These are phyloP conservation scores for Philonicus albiceps DNA, from an alignment of 2,888 invertebrate genomes.

Conservation along the genomic window DNA sequence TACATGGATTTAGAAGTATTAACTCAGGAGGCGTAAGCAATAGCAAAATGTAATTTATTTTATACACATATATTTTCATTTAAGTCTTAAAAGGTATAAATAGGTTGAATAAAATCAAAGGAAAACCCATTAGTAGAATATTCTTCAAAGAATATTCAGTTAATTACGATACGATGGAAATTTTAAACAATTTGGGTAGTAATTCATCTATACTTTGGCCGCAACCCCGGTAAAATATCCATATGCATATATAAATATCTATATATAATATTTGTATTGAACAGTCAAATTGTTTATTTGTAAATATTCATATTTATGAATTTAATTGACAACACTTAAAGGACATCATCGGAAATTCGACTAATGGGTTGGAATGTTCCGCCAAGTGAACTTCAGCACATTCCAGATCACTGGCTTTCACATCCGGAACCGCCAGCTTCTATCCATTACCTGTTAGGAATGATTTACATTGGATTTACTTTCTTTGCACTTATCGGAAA, in stretches of 20 bases:
- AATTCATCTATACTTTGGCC: constrained; percentile 45
- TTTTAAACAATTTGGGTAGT: not conserved
- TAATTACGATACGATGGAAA: not conserved
- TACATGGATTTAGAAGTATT: not conserved
- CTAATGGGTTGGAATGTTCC: constrained; percentile 81
- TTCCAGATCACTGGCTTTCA: constrained; percentile 83
- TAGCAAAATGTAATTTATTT: not conserved
- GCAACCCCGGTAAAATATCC: constrained; percentile 46
- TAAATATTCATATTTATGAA: not conserved
- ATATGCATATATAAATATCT: not conserved
- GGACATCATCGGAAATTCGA: constrained; percentile 58
- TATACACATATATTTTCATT: not conserved
- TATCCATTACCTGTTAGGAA: constrained; percentile 79
- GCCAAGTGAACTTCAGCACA: constrained; percentile 76
- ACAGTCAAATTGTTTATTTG: too few relatives aligned
- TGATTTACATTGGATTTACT: constrained; percentile 79
- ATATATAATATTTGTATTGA: too few relatives aligned
- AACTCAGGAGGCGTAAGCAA: not conserved
- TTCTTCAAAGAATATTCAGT: not conserved
- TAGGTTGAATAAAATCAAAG: not conserved
- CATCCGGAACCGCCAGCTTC: constrained; percentile 83
- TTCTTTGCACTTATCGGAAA: constrained; percentile 79
- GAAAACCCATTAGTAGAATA: not conserved
- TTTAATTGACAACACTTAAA: constrained; percentile 20
- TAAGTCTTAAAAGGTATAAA: not conserved